phyloP scores from a whole-genome alignment of 2,888 invertebrate genomes.

The Suillia variegata region DNA sequence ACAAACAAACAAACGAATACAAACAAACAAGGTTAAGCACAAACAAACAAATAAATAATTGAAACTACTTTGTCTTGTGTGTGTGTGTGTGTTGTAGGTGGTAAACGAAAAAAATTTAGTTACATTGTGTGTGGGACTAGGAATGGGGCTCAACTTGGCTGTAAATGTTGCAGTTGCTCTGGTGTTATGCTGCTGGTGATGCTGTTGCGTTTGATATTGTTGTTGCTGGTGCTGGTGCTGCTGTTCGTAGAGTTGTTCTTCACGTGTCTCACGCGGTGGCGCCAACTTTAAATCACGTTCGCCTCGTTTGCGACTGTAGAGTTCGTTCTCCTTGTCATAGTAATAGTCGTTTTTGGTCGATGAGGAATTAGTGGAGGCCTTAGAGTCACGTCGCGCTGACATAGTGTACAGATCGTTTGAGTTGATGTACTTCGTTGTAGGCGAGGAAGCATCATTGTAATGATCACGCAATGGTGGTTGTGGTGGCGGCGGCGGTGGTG shows the following conservation, averaged over 20 bases:
- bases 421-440: slow-evolving; percentile 52
- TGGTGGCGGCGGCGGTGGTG: slow-evolving; percentile 45
- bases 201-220: slow-evolving; percentile 23
- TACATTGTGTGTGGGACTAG: slow-evolving; percentile 62
- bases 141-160: slow-evolving; percentile 52
- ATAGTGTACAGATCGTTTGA: slow-evolving; percentile 54
- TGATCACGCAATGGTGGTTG: slow-evolving; percentile 42
- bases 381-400: slow-evolving; percentile 52
- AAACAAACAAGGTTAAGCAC: slow-evolving; percentile 16
- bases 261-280: slow-evolving; percentile 57
- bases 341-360: slow-evolving; percentile 57
- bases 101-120: slow-evolving; percentile 40
- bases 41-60: background rate
- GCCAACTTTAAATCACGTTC: slow-evolving; percentile 52
- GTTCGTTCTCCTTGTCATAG: slow-evolving; percentile 60
- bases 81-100: no score
- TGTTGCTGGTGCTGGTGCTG: slow-evolving; percentile 31
- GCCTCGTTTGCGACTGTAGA: slow-evolving; percentile 48
- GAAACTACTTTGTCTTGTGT: no score
- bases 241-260: slow-evolving; percentile 34
- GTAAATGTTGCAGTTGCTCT: slow-evolving; percentile 32
- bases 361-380: slow-evolving; percentile 44
- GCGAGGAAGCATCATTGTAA: slow-evolving; percentile 39
- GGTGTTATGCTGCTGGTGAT: slow-evolving; percentile 27
- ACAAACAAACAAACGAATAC: slow-evolving; percentile 13